phyloP scores from a whole-genome alignment of 2,888 invertebrate species.

The Tenodera sinensis region DNA sequence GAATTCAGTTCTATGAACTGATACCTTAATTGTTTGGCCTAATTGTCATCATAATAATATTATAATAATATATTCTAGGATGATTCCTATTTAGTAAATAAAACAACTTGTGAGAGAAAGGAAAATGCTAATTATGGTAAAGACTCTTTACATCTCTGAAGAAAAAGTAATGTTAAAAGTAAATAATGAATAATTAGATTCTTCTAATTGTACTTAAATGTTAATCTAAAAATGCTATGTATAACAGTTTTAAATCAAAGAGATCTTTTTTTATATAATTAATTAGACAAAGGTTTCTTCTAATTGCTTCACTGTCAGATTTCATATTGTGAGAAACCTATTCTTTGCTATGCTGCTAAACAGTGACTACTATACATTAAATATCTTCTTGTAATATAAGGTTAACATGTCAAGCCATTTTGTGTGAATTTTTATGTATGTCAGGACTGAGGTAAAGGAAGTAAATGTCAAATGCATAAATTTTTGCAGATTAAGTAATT shows the following conservation, averaged over 20 bases:
- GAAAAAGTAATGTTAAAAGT: slow-evolving; percentile 21
- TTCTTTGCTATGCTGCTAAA: slow-evolving; percentile 8
- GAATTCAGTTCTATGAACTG: slow-evolving; percentile 34
- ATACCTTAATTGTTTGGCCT: slow-evolving; percentile 33
- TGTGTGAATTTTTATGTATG: slow-evolving; percentile 3
- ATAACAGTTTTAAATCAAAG: slow-evolving; percentile 28
- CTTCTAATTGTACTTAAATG: slow-evolving; percentile 32
- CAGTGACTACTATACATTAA: slow-evolving; percentile 4
- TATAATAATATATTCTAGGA: slow-evolving; percentile 20
- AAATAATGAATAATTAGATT: slow-evolving; percentile 24
- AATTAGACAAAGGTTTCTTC: slow-evolving; percentile 21
- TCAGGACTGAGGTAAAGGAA: background rate
- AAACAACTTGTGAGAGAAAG: slow-evolving; percentile 13
- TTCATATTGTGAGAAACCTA: slow-evolving; percentile 15
- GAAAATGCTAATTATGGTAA: background rate
- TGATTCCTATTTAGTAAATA: slow-evolving; percentile 24
- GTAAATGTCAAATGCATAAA: background rate
- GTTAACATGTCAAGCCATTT: slow-evolving; percentile 16
- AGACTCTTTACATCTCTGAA: slow-evolving; percentile 9
- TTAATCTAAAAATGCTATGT: slow-evolving; percentile 25
- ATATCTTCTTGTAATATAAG: slow-evolving; percentile 21
- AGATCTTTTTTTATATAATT: slow-evolving; percentile 25
- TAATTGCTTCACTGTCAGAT: slow-evolving; percentile 18
- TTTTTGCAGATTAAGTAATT: background rate
- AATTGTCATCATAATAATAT: slow-evolving; percentile 31